Conservation (phyloP, 2,113 vertebrate species). For the Channa argus region DNA sequence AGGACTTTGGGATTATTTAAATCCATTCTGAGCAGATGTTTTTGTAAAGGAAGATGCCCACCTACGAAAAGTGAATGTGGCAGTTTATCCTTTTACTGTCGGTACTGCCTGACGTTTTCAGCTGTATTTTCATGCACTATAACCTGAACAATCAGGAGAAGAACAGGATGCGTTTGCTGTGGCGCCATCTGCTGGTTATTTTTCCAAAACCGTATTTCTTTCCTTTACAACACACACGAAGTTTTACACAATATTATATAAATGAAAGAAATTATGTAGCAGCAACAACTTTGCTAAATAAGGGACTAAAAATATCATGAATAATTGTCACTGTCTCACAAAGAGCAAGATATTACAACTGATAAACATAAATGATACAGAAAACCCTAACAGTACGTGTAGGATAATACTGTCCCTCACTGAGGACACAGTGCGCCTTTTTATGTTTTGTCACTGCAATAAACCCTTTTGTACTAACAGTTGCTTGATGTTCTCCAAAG, state of each 20-base stretch:
- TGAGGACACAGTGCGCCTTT: neutral
- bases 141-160: too few relatives aligned
- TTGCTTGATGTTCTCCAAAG: conserved; percentile 1
- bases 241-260: too few relatives aligned
- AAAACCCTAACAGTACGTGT: neutral
- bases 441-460: neutral
- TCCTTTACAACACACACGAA: too few relatives aligned
- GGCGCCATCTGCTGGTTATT: conserved; percentile 27
- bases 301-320: neutral
- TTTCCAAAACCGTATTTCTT: too few relatives aligned
- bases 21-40: too few relatives aligned
- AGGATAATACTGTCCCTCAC: neutral
- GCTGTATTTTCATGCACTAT: too few relatives aligned
- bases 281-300: neutral
- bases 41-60: too few relatives aligned
- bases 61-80: too few relatives aligned
- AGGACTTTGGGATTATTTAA: too few relatives aligned
- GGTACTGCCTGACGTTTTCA: too few relatives aligned
- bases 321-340: neutral
- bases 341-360: neutral
- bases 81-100: too few relatives aligned
- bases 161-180: neutral
- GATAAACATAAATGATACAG: neutral
- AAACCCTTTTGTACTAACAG: neutral
- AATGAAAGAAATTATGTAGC: too few relatives aligned